Base-by-base conservation (phyloP, 1,140 invertebrate species). In the Dermatophagoides farinae region DNA sequence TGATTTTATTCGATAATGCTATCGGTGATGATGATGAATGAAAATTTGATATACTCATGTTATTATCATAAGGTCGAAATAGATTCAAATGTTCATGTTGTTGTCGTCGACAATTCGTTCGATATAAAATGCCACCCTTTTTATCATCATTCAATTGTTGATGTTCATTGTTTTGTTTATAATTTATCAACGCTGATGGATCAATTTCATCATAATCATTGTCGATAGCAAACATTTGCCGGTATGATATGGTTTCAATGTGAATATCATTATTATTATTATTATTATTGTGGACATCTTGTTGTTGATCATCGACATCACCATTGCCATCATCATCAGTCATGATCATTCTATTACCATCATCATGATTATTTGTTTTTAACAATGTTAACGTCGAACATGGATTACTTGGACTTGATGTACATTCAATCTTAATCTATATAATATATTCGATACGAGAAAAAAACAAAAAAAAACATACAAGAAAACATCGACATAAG, bases 391-490 rank as follows among this genome's bases (percentile, higher is more conserved):
- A 55, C 11, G 43, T 46, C 31, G 57, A 23, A 46, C 39, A 41
- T 18, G 57, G 57, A 58, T 58, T 58, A 58, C 57, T 58, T 14
- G 18, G 39, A 58, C 57, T 58, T 58, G 57, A 14, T 47, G 43
- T 58, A 23, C 57, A 58, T 58, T 58, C 57, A 58, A 58, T 58
- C 43, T 58, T 58, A 46, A 58, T 58, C 57, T 58, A n/a, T n/a
- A n/a, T n/a, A 44, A 16, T 31, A 31, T 31, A 4, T 31, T 31
- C 8, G 31, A 4, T 31, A 53, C 11, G 16, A 53, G 46, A 23
- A 47, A 47, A 14, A 52, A 52, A 52, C 4, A 20, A 52, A 52
- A n/a, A 52, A n/a, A 14, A 52, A 52, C 4, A 20, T 16, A 39
- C 20, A 14, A 55, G 25, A 55, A 14, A 55, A 12, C 53, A 25